A percentile compares a stretch with the other conserved stretches of the same genome.
Conservation (phyloP, 2,888 invertebrate genomes). For the Rhimphoctona megacephalus region DNA sequence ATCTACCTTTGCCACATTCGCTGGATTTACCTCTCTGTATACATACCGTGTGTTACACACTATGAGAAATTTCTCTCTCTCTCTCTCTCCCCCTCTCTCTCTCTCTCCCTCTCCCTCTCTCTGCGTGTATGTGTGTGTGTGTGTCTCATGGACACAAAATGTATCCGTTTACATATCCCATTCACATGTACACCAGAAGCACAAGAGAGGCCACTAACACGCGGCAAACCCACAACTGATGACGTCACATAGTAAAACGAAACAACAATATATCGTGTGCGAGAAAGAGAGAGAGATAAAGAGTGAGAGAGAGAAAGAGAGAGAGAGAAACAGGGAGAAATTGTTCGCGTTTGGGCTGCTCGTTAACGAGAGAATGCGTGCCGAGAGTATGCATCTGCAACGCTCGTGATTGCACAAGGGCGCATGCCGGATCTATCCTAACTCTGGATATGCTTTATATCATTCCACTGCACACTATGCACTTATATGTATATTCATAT, state of each 20-base stretch:
- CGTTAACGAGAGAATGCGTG: constrained; percentile 53
- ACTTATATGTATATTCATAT: constrained; percentile 9
- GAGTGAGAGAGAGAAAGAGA: constrained; percentile 12
- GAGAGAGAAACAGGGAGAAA: constrained; percentile 19
- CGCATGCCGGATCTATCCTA: constrained; percentile 47
- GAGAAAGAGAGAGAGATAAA: background rate
- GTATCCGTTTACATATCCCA: constrained; percentile 43
- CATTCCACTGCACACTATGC: constrained; percentile 6
- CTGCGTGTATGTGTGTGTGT: background rate
- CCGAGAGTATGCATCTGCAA: constrained; percentile 54
- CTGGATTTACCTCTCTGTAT: constrained; percentile 49
- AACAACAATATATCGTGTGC: constrained; percentile 27
- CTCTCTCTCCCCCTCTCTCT: constrained; percentile 4
- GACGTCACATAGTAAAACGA: constrained; percentile 44
- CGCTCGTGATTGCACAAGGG: constrained; percentile 59
- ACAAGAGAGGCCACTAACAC: constrained; percentile 25
- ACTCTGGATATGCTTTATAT: constrained; percentile 44
- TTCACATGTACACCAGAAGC: constrained; percentile 17
- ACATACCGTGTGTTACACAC: constrained; percentile 8
- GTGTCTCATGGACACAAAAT: constrained; percentile 17
- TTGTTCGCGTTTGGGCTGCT: constrained; percentile 10
- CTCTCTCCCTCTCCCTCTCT: background rate
- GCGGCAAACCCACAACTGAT: constrained; percentile 38
- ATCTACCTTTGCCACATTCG: constrained; percentile 76
- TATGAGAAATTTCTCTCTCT: constrained; percentile 4